Conservation (phyloP, 2,113 vertebrate species). For the Indicator indicator region DNA sequence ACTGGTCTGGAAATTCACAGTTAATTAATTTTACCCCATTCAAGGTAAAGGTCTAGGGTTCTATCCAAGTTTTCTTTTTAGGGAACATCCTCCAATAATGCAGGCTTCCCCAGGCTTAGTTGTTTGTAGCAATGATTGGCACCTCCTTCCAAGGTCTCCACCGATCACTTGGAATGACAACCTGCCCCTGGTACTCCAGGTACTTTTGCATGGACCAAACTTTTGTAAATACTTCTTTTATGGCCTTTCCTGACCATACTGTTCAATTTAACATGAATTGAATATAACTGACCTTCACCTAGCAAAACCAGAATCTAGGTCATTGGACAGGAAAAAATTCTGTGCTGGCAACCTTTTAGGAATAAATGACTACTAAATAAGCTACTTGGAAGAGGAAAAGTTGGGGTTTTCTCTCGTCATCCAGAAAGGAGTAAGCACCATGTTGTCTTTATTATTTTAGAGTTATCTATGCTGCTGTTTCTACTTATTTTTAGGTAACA, state of each 20-base stretch:
- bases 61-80: neutral
- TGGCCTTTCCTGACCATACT: neutral
- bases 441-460: neutral
- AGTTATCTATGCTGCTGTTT: neutral
- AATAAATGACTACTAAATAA: neutral
- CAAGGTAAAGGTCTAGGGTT: constrained; percentile 27
- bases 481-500: neutral
- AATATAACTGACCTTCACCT: neutral
- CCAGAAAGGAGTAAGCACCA: neutral
- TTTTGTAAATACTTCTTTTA: neutral
- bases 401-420: neutral
- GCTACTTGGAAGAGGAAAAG: neutral
- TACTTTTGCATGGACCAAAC: neutral
- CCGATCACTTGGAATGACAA: neutral
- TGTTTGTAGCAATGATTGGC: neutral
- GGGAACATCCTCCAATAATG: neutral
- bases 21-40: constrained; percentile 60
- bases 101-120: neutral
- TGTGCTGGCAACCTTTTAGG: neutral
- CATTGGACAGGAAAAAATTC: neutral
- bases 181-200: neutral
- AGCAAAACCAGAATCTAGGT: neutral
- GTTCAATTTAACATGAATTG: neutral
- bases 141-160: neutral
- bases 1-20: constrained; percentile 60